Conservation (phyloP, 1,140 invertebrate species). For the Drusus annulatus region DNA sequence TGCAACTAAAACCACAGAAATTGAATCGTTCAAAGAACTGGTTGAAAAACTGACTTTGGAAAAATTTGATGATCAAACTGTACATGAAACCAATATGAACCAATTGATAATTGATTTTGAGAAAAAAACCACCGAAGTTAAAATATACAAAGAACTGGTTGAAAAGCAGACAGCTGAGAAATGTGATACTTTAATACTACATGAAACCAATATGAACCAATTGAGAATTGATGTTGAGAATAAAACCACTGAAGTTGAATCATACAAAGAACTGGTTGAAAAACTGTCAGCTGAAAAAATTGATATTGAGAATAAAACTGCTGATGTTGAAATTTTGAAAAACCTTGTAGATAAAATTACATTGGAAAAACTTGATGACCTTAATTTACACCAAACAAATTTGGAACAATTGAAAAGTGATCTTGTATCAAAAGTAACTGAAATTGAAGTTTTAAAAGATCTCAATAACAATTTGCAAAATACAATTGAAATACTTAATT, state of each 20-base stretch:
- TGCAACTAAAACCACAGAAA: neutral
- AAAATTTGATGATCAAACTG: neutral
- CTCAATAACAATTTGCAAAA: neutral
- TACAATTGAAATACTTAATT: neutral
- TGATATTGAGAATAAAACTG: neutral
- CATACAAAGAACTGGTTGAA: neutral
- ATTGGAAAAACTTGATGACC: neutral
- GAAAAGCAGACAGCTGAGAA: too few relatives aligned
- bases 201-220: too few relatives aligned
- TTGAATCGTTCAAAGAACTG: neutral
- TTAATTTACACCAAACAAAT: neutral
- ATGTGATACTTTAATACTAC: too few relatives aligned
- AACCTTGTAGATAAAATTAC: neutral
- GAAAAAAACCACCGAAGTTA: neutral
- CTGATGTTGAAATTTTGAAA: neutral
- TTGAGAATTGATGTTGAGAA: too few relatives aligned
- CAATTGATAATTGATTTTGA: constrained; percentile 9
- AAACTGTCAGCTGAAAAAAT: neutral
- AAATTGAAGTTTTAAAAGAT: neutral
- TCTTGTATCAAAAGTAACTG: neutral
- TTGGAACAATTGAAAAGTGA: constrained; percentile 1
- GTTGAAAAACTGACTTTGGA: neutral
- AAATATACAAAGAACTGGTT: neutral
- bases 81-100: neutral
- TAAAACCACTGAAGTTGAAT: neutral